phyloP scores from a whole-genome alignment of 1,140 invertebrate genomes.

The Drosophila pseudoobscura region DNA sequence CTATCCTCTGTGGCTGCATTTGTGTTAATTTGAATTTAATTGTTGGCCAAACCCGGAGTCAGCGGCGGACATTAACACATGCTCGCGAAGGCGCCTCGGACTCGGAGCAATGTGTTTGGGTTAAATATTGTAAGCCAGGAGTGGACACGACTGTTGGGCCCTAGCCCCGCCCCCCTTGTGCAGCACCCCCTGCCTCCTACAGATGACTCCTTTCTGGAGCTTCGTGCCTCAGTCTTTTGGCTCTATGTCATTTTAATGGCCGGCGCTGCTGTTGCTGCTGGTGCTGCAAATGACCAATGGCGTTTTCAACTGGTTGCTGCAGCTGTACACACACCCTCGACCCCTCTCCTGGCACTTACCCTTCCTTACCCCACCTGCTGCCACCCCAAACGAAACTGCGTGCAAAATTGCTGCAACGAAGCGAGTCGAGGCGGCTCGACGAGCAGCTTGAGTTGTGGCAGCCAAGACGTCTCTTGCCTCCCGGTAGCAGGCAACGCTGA shows the following conservation, averaged over 20 bases:
- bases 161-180: not conserved
- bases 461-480: conserved; percentile 61
- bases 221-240: conserved; percentile 51
- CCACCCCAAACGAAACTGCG: conserved; percentile 59
- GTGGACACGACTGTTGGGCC: conserved; percentile 32
- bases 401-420: conserved; percentile 67
- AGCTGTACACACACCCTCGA: conserved; percentile 48
- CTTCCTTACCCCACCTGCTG: not conserved
- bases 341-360: not conserved
- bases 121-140: conserved; percentile 66
- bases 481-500: conserved; percentile 68
- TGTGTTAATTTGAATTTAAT: conserved; percentile 77
- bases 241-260: conserved; percentile 81
- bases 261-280: conserved; percentile 59
- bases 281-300: conserved; percentile 74
- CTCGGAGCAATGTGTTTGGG: conserved; percentile 67
- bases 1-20: conserved; percentile 30
- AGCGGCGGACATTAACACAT: conserved; percentile 66
- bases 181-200: conserved; percentile 6
- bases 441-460: conserved; percentile 44
- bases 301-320: conserved; percentile 74
- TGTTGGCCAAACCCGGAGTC: conserved; percentile 27
- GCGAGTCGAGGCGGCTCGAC: conserved; percentile 16
- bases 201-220: conserved; percentile 35
- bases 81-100: conserved; percentile 20